These are phyloP conservation scores for Melipona beecheii DNA, from an alignment of 2,888 invertebrate genomes.

Conservation along the genomic window DNA sequence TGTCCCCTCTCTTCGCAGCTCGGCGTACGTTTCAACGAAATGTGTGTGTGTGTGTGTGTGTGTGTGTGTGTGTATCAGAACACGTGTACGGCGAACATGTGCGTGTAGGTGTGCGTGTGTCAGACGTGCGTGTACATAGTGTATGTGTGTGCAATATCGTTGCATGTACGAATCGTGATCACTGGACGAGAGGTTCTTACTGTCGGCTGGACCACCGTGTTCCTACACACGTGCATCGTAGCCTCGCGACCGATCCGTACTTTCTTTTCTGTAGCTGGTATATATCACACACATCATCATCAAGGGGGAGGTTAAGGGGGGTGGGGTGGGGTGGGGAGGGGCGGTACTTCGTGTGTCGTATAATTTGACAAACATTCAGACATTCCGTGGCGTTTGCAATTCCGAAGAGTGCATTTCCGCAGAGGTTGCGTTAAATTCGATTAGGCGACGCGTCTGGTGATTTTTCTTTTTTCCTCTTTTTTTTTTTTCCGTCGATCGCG, in stretches of 20 bases:
- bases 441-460: conserved; percentile 20
- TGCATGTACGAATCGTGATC: conserved; percentile 29
- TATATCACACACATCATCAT: conserved; percentile 2
- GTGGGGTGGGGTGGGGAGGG: background rate
- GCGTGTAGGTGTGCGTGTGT: conserved; percentile 38
- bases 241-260: conserved; percentile 48
- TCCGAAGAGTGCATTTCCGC: conserved; percentile 80
- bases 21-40: background rate
- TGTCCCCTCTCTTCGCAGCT: background rate
- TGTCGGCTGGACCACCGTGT: conserved; percentile 43
- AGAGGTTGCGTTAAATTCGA: conserved; percentile 45
- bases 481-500: conserved; percentile 16
- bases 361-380: conserved; percentile 81
- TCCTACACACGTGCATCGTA: background rate
- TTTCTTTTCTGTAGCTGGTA: conserved; percentile 43
- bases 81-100: conserved; percentile 13
- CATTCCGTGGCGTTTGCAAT: conserved; percentile 77
- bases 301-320: too few species aligned
- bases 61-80: conserved; percentile 6
- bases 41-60: conserved; percentile 24
- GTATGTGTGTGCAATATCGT: conserved; percentile 36
- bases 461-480: too few species aligned
- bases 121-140: conserved; percentile 30
- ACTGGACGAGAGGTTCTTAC: conserved; percentile 14
- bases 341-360: conserved; percentile 67